phyloP scores from a whole-genome alignment of 2,888 invertebrate genomes.

The Torymus aiolomorphi region DNA sequence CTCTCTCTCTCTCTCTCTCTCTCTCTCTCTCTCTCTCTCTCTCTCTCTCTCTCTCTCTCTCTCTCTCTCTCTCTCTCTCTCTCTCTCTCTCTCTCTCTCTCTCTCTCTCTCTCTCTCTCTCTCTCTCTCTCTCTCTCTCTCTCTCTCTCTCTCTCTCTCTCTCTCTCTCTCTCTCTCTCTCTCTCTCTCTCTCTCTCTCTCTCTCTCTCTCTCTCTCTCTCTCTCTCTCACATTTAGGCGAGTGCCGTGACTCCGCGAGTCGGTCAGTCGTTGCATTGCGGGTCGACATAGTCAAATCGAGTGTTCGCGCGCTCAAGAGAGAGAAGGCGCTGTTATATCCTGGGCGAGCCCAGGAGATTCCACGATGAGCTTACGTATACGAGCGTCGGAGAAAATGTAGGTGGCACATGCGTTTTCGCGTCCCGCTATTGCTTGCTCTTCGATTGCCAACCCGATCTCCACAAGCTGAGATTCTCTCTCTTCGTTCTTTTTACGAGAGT shows the following conservation, averaged over 20 bases:
- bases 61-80: no score
- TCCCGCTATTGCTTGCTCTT: not conserved
- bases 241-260: not conserved
- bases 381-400: slow-evolving; percentile 49
- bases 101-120: no score
- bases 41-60: not conserved
- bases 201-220: no score
- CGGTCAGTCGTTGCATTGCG: slow-evolving; percentile 13
- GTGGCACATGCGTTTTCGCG: slow-evolving; percentile 10
- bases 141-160: no score
- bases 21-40: not conserved
- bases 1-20: not conserved
- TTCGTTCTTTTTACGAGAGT: slow-evolving; percentile 6
- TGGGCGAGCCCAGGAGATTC: slow-evolving; percentile 44
- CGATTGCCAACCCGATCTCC: not conserved
- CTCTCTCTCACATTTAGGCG: not conserved
- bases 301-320: not conserved
- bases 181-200: no score
- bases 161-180: no score
- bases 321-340: slow-evolving; percentile 30
- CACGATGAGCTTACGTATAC: slow-evolving; percentile 47
- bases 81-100: no score
- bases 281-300: slow-evolving; percentile 14
- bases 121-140: no score
- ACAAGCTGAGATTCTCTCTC: no score